phyloP scores from a whole-genome alignment of 2,113 vertebrate species.

The Fulica atra region DNA sequence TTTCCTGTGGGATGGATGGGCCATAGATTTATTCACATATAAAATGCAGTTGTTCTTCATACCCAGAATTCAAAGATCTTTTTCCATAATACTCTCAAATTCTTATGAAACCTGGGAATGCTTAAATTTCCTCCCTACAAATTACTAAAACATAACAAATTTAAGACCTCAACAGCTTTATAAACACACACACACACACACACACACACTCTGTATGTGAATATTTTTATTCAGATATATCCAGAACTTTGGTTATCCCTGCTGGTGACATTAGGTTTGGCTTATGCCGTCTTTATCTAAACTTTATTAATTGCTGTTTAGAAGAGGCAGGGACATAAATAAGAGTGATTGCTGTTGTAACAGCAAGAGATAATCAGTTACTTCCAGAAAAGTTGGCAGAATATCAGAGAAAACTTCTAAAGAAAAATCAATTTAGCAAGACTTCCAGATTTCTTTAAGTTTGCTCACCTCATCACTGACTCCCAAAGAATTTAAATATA shows the following conservation, averaged over 20 bases:
- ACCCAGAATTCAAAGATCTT: not conserved
- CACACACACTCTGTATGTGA: not conserved
- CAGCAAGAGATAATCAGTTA: not conserved
- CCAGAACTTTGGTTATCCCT: not conserved
- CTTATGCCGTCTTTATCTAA: not conserved
- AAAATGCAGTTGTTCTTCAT: not conserved
- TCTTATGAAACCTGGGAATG: not conserved
- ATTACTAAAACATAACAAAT: not conserved
- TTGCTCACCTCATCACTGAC: not conserved
- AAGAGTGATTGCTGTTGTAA: not conserved
- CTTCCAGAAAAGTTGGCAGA: not conserved
- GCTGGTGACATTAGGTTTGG: not conserved
- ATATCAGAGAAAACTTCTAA: not conserved
- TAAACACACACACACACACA: not conserved
- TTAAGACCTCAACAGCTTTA: not conserved
- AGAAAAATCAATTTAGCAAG: not conserved
- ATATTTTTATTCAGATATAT: not conserved
- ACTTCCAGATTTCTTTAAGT: not conserved
- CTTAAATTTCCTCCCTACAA: not conserved
- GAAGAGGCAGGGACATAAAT: not conserved
- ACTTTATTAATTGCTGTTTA: constrained; percentile 17
- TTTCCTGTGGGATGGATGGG: not conserved
- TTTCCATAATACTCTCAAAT: not conserved
- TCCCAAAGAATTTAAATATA: not conserved
- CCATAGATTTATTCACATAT: not conserved